Evolutionary conservation across 2,888 invertebrate genomes (phyloP).

Genomic region (Sphaeridia pumilis): DNA sequence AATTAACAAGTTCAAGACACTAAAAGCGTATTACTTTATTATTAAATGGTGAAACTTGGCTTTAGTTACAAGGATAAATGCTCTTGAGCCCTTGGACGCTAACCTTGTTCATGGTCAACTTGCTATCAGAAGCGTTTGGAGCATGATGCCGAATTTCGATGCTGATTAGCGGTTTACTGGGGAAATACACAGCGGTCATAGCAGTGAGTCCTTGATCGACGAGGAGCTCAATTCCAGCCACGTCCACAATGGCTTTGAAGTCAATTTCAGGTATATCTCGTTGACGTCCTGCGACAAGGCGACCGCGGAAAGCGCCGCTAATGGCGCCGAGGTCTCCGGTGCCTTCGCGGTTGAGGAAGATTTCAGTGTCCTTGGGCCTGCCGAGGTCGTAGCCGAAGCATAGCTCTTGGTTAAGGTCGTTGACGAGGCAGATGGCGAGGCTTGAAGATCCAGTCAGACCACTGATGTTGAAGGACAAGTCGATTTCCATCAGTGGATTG

Average conservation of each 20-base stretch:
- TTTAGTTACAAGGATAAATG: slow-evolving; percentile 10
- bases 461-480: slow-evolving; percentile 13
- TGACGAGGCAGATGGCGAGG: slow-evolving; percentile 13
- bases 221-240: slow-evolving; percentile 26
- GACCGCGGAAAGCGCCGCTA: slow-evolving; percentile 1
- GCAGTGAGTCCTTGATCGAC: slow-evolving; percentile 26
- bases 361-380: background rate
- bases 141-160: slow-evolving; percentile 17
- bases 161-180: slow-evolving; percentile 16
- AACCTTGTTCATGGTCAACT: background rate
- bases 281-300: slow-evolving; percentile 15
- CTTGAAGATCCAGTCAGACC: slow-evolving; percentile 1
- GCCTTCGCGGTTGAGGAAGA: slow-evolving; percentile 21
- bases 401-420: slow-evolving; percentile 1
- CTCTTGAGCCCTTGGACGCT: slow-evolving; percentile 11
- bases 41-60: no score
- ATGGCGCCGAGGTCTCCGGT: slow-evolving; percentile 18
- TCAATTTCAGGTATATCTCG: background rate
- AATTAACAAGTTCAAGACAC: no score
- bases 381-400: slow-evolving; percentile 20
- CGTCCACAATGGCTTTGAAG: slow-evolving; percentile 24
- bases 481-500: slow-evolving; percentile 14
- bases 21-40: no score
- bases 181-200: slow-evolving; percentile 25
- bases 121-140: slow-evolving; percentile 2